Base-by-base conservation (phyloP, 2,113 vertebrate genomes). In the Hyaena hyaena region DNA sequence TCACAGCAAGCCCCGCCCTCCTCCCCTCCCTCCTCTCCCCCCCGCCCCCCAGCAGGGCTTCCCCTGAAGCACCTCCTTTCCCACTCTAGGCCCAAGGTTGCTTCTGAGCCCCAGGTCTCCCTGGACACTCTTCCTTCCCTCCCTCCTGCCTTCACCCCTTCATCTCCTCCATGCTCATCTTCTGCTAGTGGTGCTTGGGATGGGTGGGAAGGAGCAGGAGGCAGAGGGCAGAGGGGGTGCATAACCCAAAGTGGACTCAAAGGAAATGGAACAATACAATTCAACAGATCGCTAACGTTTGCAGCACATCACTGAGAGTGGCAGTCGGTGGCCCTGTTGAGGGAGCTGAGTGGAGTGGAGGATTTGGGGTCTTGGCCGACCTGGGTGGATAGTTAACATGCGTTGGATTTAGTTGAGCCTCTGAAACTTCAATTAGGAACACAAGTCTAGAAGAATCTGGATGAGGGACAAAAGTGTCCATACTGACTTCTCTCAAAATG, bases 391-490 rank as follows among this genome's bases (percentile, higher is more conserved):
- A 85, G 74, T 88, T 73, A 69, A 73, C 71, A 45, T 68, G n/a
- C 63, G 53, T 63, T 90, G 76, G 35, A 35, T 61, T 66, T 58
- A 48, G 28, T 73, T 15, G 35, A 39, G n/a, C 87, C 58, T 96
- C 95, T 55, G 83, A 87, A 90, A 69, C 17, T 58, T 93, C 86
- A 24, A 0, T 82, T 19, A 55, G 69, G 74, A 89, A 19, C 61
- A 81, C 45, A 12, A 71, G 31, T 88, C 92, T 63, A 74, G 85
- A 97, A 84, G 35, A 88, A 68, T 92, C 76, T 90, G 84, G 24
- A 58, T 1, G 48, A 84, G 71, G 68, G 48, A 33, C 50, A 14
- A 23, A 74, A 35, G 17, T 26, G 35, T 21, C 53, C 58, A 85
- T 31, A 73, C n/a, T 5, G 87, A 8, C 15, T 39, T 48, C 10